These are phyloP conservation scores for Tyrophagus putrescentiae DNA, from an alignment of 1,140 invertebrate species.

Conservation along the genomic window DNA sequence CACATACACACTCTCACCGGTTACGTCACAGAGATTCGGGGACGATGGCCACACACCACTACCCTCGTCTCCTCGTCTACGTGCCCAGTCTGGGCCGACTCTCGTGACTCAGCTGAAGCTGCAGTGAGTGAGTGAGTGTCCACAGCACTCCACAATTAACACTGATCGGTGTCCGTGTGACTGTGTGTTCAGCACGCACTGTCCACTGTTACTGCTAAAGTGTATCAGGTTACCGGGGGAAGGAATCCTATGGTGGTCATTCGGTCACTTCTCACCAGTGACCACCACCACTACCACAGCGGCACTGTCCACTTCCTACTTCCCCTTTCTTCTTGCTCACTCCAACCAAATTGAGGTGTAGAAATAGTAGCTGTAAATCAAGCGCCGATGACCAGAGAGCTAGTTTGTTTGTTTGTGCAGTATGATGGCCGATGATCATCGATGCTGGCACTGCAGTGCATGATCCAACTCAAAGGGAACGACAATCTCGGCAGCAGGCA, in stretches of 20 bases:
- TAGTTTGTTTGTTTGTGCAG: too few relatives aligned
- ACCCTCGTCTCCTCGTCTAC: background rate
- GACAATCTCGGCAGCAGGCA: too few relatives aligned
- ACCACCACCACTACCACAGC: background rate
- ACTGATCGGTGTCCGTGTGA: background rate
- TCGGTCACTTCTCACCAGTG: background rate
- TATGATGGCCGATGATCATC: too few relatives aligned
- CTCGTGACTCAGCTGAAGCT: constrained; percentile 11
- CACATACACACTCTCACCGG: background rate
- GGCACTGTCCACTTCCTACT: background rate
- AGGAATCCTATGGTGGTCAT: background rate
- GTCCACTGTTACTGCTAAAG: background rate
- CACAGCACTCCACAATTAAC: background rate
- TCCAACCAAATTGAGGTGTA: too few relatives aligned
- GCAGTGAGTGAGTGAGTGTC: background rate
- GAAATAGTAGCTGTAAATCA: too few relatives aligned
- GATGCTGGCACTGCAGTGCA: too few relatives aligned
- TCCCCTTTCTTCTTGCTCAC: background rate
- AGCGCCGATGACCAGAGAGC: too few relatives aligned
- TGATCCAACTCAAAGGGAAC: too few relatives aligned
- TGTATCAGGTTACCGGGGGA: background rate
- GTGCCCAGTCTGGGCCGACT: background rate
- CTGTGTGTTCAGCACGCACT: background rate
- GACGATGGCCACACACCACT: background rate
- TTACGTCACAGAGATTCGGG: background rate